These are phyloP conservation scores for Drosophila triauraria DNA, from an alignment of 1,140 invertebrate species.

Conservation along the genomic window DNA sequence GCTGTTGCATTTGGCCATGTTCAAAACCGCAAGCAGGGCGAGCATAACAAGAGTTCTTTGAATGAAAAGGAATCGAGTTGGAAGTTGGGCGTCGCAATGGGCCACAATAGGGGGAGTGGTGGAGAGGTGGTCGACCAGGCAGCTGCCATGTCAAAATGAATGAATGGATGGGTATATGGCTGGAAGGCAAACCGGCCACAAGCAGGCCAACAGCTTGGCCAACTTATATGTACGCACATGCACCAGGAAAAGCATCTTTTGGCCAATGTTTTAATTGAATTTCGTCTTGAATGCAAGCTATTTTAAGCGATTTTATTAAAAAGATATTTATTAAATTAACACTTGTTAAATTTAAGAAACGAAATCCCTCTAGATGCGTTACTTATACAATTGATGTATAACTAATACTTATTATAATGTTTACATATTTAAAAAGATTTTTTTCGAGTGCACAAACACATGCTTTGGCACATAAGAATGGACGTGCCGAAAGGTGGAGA, in stretches of 20 bases:
- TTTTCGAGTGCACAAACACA: constrained; percentile 26
- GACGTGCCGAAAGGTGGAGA: constrained; percentile 8
- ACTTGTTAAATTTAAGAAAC: not conserved
- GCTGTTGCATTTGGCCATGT: constrained; percentile 67
- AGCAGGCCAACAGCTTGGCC: constrained; percentile 61
- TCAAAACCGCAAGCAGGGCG: constrained; percentile 52
- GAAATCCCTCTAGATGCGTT: no score
- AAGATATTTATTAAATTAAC: not conserved
- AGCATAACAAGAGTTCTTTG: constrained; percentile 60
- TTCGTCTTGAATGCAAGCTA: not conserved
- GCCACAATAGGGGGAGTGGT: not conserved
- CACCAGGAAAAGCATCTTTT: not conserved
- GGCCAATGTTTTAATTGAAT: not conserved
- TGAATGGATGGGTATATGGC: constrained; percentile 60
- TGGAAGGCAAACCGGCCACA: constrained; percentile 54
- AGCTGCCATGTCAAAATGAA: constrained; percentile 75
- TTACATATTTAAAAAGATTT: not conserved
- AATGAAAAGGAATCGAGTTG: constrained; percentile 21
- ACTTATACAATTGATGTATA: not conserved
- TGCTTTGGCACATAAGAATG: constrained; percentile 38
- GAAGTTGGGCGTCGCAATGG: constrained; percentile 4
- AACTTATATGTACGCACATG: constrained; percentile 39
- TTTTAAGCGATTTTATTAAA: not conserved
- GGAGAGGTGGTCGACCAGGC: constrained; percentile 43
- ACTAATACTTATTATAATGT: not conserved